Evolutionary conservation across 2,888 invertebrate species (phyloP).

Genomic region (Cataglyphis rosenhaueri): DNA sequence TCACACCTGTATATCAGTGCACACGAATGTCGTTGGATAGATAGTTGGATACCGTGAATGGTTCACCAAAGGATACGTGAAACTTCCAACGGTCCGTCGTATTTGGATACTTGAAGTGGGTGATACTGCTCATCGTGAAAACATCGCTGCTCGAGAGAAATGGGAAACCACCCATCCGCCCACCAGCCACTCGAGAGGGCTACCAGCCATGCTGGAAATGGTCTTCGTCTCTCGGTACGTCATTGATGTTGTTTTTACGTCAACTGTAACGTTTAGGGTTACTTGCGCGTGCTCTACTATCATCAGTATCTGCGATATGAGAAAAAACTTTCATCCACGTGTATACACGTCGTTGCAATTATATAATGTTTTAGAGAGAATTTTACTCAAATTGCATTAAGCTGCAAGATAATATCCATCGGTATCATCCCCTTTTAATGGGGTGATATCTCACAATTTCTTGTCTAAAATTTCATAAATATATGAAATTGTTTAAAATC

Average conservation of each 20-base stretch:
- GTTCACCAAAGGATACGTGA: slow-evolving; percentile 63
- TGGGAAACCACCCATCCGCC: slow-evolving; percentile 95
- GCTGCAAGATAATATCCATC: neutral
- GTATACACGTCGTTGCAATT: neutral
- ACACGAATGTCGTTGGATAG: neutral
- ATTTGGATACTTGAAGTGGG: slow-evolving; percentile 72
- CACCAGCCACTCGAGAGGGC: slow-evolving; percentile 93
- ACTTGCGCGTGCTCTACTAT: slow-evolving; percentile 60
- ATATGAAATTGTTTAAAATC: slow-evolving; percentile 6
- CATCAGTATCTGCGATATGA: slow-evolving; percentile 17
- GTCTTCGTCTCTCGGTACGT: slow-evolving; percentile 84
- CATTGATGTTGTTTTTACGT: slow-evolving; percentile 62
- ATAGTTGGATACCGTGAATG: slow-evolving; percentile 56
- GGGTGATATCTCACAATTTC: neutral
- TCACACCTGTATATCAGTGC: slow-evolving; percentile 13
- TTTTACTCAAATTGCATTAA: neutral
- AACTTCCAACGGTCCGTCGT: slow-evolving; percentile 59
- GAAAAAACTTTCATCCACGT: slow-evolving; percentile 4
- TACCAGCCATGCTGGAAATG: slow-evolving; percentile 82
- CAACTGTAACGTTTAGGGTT: slow-evolving; percentile 62
- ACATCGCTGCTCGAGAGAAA: slow-evolving; percentile 82
- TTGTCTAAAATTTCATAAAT: slow-evolving; percentile 11
- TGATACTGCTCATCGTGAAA: slow-evolving; percentile 77
- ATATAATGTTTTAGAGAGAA: neutral
- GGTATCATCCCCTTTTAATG: neutral